Evolutionary conservation across 2,888 invertebrate genomes (phyloP).

Genomic region (Plebejus argus): DNA sequence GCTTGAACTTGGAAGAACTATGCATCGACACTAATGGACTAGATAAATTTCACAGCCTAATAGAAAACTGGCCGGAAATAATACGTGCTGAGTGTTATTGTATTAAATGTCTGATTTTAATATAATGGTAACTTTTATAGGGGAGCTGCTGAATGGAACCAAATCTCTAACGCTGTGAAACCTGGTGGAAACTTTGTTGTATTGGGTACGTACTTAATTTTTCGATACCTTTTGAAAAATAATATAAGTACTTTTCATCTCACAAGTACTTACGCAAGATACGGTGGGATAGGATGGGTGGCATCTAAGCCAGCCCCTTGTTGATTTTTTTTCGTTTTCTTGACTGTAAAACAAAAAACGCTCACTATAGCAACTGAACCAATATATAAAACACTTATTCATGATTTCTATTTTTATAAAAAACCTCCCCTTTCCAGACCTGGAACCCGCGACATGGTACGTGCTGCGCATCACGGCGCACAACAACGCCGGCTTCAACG

Average conservation of each 20-base stretch:
- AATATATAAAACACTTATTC: no score
- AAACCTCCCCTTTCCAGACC: conserved; percentile 70
- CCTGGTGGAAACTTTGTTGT: conserved; percentile 95
- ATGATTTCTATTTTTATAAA: no score
- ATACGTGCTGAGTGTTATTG: no score
- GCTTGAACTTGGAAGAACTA: no score
- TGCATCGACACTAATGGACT: no score
- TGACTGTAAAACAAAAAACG: no score
- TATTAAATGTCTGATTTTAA: background rate
- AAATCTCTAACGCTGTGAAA: conserved; percentile 95
- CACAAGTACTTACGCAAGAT: no score
- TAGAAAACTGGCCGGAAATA: background rate
- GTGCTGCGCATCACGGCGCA: conserved; percentile 94
- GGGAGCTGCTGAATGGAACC: conserved; percentile 94
- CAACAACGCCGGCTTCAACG: conserved; percentile 97
- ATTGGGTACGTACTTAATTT: conserved; percentile 65
- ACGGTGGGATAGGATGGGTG: no score
- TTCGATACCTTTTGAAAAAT: background rate
- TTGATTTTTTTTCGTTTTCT: no score
- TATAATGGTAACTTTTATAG: conserved; percentile 61
- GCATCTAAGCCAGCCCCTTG: no score
- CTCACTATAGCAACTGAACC: no score
- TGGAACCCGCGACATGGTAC: conserved; percentile 97
- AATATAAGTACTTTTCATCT: no score
- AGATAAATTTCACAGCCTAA: background rate